Percentiles rank a stretch among this genome's conserved stretches.
phyloP scores from a whole-genome alignment of 2,888 invertebrate genomes.

The Tetragonula carbonaria region DNA sequence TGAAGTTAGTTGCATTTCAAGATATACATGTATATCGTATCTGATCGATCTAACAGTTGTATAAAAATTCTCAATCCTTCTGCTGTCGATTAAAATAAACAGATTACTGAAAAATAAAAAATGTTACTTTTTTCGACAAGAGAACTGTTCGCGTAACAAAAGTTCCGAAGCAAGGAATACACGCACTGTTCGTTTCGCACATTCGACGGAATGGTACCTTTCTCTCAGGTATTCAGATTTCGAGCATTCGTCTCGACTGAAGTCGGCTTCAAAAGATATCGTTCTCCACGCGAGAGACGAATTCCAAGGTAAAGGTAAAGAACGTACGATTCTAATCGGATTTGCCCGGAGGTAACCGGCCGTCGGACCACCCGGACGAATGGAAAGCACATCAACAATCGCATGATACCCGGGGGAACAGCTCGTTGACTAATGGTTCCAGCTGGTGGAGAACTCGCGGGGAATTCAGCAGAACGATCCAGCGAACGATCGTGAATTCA shows the following conservation, averaged over 20 bases:
- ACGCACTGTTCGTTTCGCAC: too few species aligned
- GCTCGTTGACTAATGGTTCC: slow-evolving; percentile 68
- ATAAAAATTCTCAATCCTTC: too few species aligned
- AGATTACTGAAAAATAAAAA: too few species aligned
- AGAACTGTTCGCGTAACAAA: too few species aligned
- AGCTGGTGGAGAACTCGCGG: slow-evolving; percentile 47
- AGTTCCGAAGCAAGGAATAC: too few species aligned
- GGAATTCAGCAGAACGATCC: slow-evolving; percentile 42
- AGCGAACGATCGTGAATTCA: slow-evolving; percentile 58
- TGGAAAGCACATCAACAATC: slow-evolving; percentile 58
- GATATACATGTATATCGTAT: too few species aligned
- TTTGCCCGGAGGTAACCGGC: slow-evolving; percentile 36
- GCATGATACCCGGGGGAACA: slow-evolving; percentile 60
- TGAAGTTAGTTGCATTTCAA: too few species aligned
- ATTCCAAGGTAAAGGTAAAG: slow-evolving; percentile 15
- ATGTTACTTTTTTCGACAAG: too few species aligned
- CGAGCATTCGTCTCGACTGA: background rate
- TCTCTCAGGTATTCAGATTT: background rate
- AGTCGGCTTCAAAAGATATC: background rate
- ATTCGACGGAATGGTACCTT: too few species aligned
- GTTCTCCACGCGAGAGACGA: slow-evolving; percentile 1
- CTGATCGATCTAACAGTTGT: too few species aligned
- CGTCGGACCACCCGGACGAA: slow-evolving; percentile 66
- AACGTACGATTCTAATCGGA: slow-evolving; percentile 56
- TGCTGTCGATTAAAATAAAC: too few species aligned